Base-by-base conservation (phyloP, 2,888 invertebrate species). In the Conops quadrifasciatus region DNA sequence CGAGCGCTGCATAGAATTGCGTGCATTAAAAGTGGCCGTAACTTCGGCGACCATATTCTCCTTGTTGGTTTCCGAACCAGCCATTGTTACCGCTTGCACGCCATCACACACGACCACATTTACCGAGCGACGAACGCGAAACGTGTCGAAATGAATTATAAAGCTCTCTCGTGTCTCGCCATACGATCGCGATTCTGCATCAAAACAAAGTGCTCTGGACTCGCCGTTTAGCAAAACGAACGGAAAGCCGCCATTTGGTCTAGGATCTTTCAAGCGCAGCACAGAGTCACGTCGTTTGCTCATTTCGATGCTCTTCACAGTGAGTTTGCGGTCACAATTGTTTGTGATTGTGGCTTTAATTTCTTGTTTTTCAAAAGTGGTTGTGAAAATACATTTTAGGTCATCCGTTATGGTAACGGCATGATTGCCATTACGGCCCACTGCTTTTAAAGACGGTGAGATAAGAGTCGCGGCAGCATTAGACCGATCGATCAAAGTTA, bases 401-500 rank as follows among this genome's bases (percentile, higher is more conserved):
- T 87, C 74, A 5, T 88, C 87, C 16, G 88, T 88, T 36, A 93
- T 85, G 45, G 85, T 79, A 24, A 93, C 85, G 9, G 88, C 88
- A 72, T 87, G 85, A 77, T 88, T 88, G 13, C 70, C 70, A 16
- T 19, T 30, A n/a, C 19, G 45, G 2, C n/a, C n/a, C 15, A 26
- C 63, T 67, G 9, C 36, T 26, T 47, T 11, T 47, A 59, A 59
- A 2, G 36, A 36, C 9, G 36, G 36, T 36, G 9, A n/a, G n/a
- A n/a, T n/a, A n/a, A n/a, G n/a, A n/a, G n/a, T n/a, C n/a, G n/a
- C 2, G 71, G 28, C 75, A 15, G 67, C 47, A 1, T 70, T 76
- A 56, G 77, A 78, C 30, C 79, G 75, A 45, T 84, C 81, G 43
- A 79, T 16, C 1, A 78, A 1, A 0, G 56, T 36, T 24, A 84